These are phyloP conservation scores for Diploptera punctata DNA, from an alignment of 2,888 invertebrate genomes.

Conservation along the genomic window DNA sequence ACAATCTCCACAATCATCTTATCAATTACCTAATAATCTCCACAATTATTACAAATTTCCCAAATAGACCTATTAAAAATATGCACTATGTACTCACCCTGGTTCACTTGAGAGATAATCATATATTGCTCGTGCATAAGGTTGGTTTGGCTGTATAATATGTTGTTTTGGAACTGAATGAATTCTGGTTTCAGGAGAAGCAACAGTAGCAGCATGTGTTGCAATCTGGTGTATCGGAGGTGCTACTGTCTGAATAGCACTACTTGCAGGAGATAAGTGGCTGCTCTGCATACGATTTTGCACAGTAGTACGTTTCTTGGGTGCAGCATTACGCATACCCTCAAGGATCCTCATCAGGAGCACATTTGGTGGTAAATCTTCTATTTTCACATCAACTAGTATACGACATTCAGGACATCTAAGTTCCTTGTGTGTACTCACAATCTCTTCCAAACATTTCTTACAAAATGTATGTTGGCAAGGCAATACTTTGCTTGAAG, in stretches of 20 bases:
- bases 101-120: slow-evolving; percentile 86
- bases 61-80: too few relatives aligned
- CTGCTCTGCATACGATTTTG: slow-evolving; percentile 47
- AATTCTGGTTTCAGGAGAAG: slow-evolving; percentile 45
- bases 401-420: slow-evolving; percentile 93
- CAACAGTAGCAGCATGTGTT: slow-evolving; percentile 40
- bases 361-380: slow-evolving; percentile 92
- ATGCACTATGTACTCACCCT: slow-evolving; percentile 75
- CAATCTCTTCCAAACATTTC: slow-evolving; percentile 91
- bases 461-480: slow-evolving; percentile 97
- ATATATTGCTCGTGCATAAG: slow-evolving; percentile 89
- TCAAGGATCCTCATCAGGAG: slow-evolving; percentile 92
- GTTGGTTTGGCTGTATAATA: slow-evolving; percentile 64
- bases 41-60: too few relatives aligned
- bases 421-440: slow-evolving; percentile 87
- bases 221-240: slow-evolving; percentile 42
- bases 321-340: slow-evolving; percentile 78
- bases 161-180: slow-evolving; percentile 52
- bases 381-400: slow-evolving; percentile 82
- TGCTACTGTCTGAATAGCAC: slow-evolving; percentile 47
- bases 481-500: slow-evolving; percentile 90
- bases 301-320: slow-evolving; percentile 43
- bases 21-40: too few relatives aligned
- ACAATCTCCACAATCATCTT: too few relatives aligned
- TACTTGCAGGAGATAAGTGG: slow-evolving; percentile 44